Evolutionary conservation across 2,888 invertebrate genomes (phyloP).

Genomic region (Pseudococcus longispinus): DNA sequence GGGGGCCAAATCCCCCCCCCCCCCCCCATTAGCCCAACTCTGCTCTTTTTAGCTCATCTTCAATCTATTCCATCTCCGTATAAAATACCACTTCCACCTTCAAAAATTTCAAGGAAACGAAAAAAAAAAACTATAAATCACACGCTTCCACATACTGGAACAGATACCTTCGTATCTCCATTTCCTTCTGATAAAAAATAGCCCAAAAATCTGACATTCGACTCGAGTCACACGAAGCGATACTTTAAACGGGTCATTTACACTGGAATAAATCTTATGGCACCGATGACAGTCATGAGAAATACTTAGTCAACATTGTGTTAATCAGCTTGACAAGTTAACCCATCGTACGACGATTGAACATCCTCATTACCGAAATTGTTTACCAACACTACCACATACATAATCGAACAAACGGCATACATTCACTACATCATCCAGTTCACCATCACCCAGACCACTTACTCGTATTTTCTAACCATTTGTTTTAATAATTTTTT

Average conservation of each 20-base stretch:
- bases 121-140: not conserved
- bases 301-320: not conserved
- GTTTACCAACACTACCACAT: not conserved
- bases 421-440: not conserved
- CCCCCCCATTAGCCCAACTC: too few species aligned
- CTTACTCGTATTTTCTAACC: not conserved
- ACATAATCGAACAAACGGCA: not conserved
- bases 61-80: too few species aligned
- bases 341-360: not conserved
- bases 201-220: not conserved
- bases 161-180: not conserved
- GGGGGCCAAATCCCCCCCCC: too few species aligned
- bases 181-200: not conserved
- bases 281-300: conserved; percentile 1
- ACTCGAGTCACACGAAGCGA: not conserved
- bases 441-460: not conserved
- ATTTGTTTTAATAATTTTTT: not conserved
- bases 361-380: not conserved
- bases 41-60: too few species aligned
- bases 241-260: conserved; percentile 1
- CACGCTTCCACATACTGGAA: not conserved
- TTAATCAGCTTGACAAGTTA: conserved; percentile 18
- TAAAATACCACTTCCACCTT: too few species aligned
- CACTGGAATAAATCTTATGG: not conserved
- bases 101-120: too few species aligned